Evolutionary conservation across 2,797 vertebrate species (phyloP), one percentile per base, ranked within the genome.

Genomic region (Onychomys leucogaster): DNA sequence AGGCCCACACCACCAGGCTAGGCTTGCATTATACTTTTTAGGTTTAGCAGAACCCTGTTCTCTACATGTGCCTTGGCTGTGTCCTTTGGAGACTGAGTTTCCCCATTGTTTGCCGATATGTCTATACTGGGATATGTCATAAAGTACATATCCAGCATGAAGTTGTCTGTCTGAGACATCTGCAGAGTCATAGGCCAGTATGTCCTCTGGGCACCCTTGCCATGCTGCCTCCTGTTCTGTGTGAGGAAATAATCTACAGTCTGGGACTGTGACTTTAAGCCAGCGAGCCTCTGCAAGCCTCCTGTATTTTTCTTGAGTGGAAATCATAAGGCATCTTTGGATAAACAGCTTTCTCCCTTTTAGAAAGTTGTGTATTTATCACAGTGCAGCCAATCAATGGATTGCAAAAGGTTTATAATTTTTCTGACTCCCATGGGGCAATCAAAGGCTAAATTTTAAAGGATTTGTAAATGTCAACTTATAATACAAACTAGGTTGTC

Each of bases 381-480:
- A 78, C 61, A 95, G 63, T 23, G 71, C 92, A 97, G 94, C 94
- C 96, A 98, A 98, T 97, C 34, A 71, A 96, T 91, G 94, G 93
- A 97, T 80, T 97, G 67, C 37, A 96, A 97, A 97, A 90, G n/a
- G 65, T 97, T 98, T 98, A 94, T 98, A 96, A 93, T 97, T 98
- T 97, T 97, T 94, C 97, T 96, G 61, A 97, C 96, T 96, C 83
- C 98, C 95, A 69, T 57, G 78, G 89, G 90, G 49, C 94, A 98
- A 96, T 94, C 91, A 97, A 98, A 96, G 89, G 96, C 81, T 75
- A 95, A 97, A 93, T 98, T 97, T 95, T 93, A 92, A 97, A 94
- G 96, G 89, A 98, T 96, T 97, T 98, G 59, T 97, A 97, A 98
- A 98, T 13, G 97, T 96, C 97, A 97, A 49, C 94, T 95, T 86